Conservation (phyloP, 2,113 vertebrate species). For the Melospiza melodia region DNA sequence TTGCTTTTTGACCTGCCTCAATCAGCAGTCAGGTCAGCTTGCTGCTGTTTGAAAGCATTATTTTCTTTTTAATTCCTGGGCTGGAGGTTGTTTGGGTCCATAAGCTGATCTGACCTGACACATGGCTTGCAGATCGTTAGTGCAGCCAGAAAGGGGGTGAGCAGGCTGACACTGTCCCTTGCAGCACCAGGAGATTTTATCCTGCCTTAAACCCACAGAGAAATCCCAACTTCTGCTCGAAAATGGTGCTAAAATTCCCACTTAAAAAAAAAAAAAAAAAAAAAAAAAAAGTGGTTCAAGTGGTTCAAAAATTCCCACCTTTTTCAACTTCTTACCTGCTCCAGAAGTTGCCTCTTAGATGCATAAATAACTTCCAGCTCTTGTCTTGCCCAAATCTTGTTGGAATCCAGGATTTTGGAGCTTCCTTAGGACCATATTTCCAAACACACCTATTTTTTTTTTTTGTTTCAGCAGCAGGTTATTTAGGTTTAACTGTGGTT, state of each 20-base stretch:
- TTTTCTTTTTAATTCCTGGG: neutral
- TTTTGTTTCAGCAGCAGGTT: neutral
- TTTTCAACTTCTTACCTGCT: accelerated
- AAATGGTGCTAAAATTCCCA: neutral
- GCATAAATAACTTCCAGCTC: neutral
- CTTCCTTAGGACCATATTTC: neutral
- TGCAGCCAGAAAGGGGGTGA: neutral
- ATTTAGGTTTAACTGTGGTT: neutral
- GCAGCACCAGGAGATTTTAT: neutral
- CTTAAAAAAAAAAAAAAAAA: neutral
- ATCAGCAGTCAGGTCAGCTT: neutral
- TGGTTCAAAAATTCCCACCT: neutral
- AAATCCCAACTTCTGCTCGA: neutral
- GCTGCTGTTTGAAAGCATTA: neutral
- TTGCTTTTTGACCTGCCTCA: constrained; percentile 13
- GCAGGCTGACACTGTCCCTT: neutral
- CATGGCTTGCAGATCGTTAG: neutral
- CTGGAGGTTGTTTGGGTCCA: neutral
- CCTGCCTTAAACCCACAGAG: accelerated
- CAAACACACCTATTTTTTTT: accelerated
- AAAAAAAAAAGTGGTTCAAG: too few relatives aligned
- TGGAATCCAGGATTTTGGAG: neutral
- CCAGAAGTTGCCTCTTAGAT: neutral
- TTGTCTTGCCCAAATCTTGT: accelerated
- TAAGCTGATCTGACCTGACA: constrained; percentile 7